phyloP scores from a whole-genome alignment of 2,113 vertebrate species.

The Poicephalus gulielmi region DNA sequence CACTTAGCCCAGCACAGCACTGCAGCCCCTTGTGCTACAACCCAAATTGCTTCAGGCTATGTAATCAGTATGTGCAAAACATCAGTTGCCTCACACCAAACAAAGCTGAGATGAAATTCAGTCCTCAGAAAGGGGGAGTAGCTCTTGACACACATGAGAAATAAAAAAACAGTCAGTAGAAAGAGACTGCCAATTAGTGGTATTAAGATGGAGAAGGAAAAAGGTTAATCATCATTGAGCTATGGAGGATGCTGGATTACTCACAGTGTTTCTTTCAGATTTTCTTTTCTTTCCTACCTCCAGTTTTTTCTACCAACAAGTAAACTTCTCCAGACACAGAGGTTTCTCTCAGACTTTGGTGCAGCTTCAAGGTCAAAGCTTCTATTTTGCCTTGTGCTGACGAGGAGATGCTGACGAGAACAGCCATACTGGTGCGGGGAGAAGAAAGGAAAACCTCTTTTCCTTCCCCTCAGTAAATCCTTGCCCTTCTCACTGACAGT shows the following conservation, averaged over 20 bases:
- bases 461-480: background rate
- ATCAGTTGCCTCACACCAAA: background rate
- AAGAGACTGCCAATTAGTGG: background rate
- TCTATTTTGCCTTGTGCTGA: background rate
- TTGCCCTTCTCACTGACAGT: background rate
- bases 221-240: background rate
- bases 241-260: background rate
- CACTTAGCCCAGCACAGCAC: background rate
- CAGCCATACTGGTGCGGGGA: background rate
- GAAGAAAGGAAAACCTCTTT: background rate
- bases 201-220: background rate
- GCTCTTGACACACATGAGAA: background rate
- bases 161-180: background rate
- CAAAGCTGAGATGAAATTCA: background rate
- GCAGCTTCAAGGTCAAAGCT: background rate
- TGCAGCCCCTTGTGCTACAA: background rate
- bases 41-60: background rate
- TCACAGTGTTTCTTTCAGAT: background rate
- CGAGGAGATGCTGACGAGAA: background rate
- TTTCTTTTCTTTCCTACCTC: background rate
- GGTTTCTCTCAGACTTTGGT: background rate
- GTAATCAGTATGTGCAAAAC: background rate
- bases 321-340: background rate
- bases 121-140: background rate
- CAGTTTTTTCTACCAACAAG: background rate